These are phyloP conservation scores for Struthidea cinerea DNA, from an alignment of 2,113 vertebrate genomes.

Conservation along the genomic window DNA sequence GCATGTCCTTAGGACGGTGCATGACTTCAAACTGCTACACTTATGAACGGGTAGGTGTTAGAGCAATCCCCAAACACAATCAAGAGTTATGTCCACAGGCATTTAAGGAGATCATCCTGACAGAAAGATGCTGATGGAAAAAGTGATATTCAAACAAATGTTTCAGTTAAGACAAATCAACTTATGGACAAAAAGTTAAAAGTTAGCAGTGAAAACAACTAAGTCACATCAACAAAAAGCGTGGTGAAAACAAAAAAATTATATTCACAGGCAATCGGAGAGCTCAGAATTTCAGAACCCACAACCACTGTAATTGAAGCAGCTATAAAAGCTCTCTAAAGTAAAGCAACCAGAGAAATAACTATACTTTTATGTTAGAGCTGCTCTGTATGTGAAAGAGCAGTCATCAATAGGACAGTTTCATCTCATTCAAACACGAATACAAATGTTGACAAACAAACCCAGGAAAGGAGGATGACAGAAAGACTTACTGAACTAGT, in stretches of 20 bases:
- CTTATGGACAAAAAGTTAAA: background rate
- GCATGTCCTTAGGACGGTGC: background rate
- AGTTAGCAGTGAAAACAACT: background rate
- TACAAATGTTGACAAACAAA: slow-evolving; percentile 57
- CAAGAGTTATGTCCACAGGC: background rate
- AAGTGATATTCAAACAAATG: background rate
- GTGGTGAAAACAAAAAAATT: background rate
- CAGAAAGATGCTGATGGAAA: background rate
- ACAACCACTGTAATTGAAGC: background rate
- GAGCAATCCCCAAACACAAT: background rate
- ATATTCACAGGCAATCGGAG: background rate
- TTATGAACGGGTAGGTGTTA: background rate
- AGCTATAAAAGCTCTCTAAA: background rate
- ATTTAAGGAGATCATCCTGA: background rate
- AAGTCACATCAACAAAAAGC: background rate
- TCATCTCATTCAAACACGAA: slow-evolving; percentile 51
- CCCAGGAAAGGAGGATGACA: slow-evolving; percentile 27
- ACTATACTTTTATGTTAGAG: slow-evolving; percentile 37
- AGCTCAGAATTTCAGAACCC: background rate
- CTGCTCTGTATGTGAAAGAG: slow-evolving; percentile 23
- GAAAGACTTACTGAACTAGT: slow-evolving; percentile 53
- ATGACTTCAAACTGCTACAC: background rate
- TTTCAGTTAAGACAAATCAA: background rate
- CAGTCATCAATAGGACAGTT: background rate
- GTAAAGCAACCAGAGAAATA: slow-evolving; percentile 13